A percentile compares a stretch with the other conserved stretches of the same genome.
These are phyloP conservation scores for Galaxias olidus DNA, from an alignment of 2,797 vertebrate genomes.

Conservation along the genomic window DNA sequence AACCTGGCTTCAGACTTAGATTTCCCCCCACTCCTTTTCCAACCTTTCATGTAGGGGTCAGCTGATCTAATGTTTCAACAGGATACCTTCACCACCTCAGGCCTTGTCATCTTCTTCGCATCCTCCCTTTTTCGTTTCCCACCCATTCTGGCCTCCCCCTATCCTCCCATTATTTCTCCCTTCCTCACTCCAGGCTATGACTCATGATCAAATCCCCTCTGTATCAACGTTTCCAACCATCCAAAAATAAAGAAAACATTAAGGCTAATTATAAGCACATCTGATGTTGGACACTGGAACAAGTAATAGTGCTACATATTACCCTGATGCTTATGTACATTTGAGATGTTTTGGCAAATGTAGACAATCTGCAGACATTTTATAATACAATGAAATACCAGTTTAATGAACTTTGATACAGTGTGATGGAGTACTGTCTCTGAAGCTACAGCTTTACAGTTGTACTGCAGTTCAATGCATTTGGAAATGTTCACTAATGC, in stretches of 20 bases:
- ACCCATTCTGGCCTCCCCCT: constrained; percentile 30
- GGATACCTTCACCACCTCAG: not conserved
- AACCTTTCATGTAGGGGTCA: constrained; percentile 26
- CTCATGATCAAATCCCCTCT: constrained; percentile 32
- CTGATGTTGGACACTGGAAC: constrained; percentile 28
- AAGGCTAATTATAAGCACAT: constrained; percentile 25
- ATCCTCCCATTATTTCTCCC: constrained; percentile 8
- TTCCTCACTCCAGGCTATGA: constrained; percentile 33
- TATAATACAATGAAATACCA: not conserved
- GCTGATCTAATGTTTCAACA: constrained; percentile 6
- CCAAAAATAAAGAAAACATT: not conserved
- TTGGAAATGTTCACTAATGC: constrained; percentile 23
- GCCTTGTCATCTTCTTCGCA: not conserved
- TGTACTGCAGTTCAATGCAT: not conserved
- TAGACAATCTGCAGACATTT: not conserved
- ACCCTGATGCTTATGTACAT: constrained; percentile 20
- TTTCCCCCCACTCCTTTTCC: not conserved
- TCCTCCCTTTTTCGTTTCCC: constrained; percentile 5
- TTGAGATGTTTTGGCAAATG: no score
- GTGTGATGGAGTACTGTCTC: not conserved
- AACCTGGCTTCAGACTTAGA: not conserved
- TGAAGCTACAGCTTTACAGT: not conserved
- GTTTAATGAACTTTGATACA: not conserved
- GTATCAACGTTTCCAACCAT: constrained; percentile 18
- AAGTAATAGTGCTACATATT: constrained; percentile 16